phyloP scores from a whole-genome alignment of 2,797 vertebrate genomes.

The Pygocentrus nattereri region DNA sequence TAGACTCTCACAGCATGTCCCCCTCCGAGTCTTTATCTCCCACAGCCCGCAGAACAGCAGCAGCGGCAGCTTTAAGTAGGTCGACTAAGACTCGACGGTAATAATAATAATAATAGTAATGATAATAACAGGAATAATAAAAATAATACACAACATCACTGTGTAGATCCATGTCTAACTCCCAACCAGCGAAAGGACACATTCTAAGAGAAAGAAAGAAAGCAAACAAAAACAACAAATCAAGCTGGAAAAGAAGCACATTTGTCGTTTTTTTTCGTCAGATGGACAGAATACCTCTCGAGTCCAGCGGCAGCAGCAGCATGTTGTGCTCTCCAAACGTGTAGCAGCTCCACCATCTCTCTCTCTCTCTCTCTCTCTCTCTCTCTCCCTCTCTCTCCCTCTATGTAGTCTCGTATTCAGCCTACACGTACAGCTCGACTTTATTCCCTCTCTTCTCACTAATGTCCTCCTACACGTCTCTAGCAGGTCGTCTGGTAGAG shows the following conservation, averaged over 20 bases:
- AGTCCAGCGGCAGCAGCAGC: constrained; percentile 2
- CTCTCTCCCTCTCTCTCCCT: background rate
- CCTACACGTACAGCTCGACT: background rate
- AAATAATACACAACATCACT: background rate
- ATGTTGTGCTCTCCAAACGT: constrained; percentile 23
- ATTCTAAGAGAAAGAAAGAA: background rate
- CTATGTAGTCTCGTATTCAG: constrained; percentile 14
- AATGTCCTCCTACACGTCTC: background rate
- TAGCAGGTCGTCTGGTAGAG: constrained; percentile 30
- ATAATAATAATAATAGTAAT: background rate
- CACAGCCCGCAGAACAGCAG: background rate
- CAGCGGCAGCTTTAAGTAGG: constrained; percentile 2
- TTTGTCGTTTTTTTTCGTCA: background rate
- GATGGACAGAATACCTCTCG: constrained; percentile 30
- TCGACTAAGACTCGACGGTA: constrained; percentile 10
- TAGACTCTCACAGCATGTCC: background rate
- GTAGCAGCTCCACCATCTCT: constrained; percentile 31
- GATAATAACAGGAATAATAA: background rate
- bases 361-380: background rate
- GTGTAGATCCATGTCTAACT: background rate
- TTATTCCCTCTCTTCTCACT: background rate
- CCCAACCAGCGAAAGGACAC: background rate
- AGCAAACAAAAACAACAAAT: background rate
- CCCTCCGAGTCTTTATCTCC: background rate
- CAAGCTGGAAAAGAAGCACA: too few species aligned